A percentile compares a stretch with the other conserved stretches of the same genome.
These are phyloP conservation scores for Microplitis demolitor DNA, from an alignment of 1,140 invertebrate genomes.

Conservation along the genomic window DNA sequence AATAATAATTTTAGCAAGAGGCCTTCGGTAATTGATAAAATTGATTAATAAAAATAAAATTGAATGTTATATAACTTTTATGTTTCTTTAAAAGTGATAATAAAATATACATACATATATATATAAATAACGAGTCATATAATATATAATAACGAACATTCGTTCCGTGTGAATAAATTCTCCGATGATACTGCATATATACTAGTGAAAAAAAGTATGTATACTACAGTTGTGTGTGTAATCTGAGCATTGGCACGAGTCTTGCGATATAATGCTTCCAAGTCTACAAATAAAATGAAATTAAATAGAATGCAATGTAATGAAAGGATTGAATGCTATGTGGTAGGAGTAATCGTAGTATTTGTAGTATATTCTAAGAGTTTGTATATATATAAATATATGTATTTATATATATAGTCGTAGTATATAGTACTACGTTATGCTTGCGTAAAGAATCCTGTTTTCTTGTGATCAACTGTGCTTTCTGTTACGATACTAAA, in stretches of 20 bases:
- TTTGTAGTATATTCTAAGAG: not conserved
- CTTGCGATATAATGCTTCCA: not conserved
- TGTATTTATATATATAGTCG: not conserved
- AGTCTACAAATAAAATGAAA: not conserved
- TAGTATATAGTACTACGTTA: constrained; percentile 24
- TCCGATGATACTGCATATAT: not conserved
- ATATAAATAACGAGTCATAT: not conserved
- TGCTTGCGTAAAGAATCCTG: constrained; percentile 38
- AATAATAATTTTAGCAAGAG: no score
- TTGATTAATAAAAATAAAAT: no score
- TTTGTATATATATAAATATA: not conserved
- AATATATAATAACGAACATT: not conserved
- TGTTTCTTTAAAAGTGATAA: not conserved
- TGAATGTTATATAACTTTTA: not conserved
- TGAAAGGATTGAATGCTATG: no score
- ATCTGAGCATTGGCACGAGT: constrained; percentile 4
- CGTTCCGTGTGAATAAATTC: constrained; percentile 1
- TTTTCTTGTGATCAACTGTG: constrained; percentile 39
- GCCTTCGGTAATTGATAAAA: no score
- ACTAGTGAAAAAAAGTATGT: no score
- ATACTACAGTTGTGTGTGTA: not conserved
- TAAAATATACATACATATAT: not conserved
- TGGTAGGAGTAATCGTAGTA: no score
- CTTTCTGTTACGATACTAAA: no score
- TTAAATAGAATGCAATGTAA: no score